phyloP scores from a whole-genome alignment of 92 coral and sea anemone species.

The Anthopleura xanthogrammica region DNA sequence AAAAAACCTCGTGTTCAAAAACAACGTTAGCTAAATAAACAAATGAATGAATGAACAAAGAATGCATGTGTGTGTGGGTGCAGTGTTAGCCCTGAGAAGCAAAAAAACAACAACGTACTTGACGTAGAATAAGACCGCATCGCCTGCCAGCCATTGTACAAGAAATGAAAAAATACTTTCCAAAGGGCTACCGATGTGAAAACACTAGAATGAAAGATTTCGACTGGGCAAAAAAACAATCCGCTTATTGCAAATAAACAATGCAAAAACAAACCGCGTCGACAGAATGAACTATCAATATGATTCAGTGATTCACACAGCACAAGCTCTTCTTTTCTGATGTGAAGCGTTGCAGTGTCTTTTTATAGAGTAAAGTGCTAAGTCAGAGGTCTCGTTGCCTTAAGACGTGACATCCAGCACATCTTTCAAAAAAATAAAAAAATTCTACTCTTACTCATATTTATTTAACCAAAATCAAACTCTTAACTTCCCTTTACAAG shows the following conservation, averaged over 20 bases:
- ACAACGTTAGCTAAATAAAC: background rate
- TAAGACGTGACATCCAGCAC: constrained; percentile 13
- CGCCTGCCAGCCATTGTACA: constrained; percentile 16
- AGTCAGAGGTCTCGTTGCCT: background rate
- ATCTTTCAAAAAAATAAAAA: background rate
- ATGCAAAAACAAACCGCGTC: too few relatives aligned
- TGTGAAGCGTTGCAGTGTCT: background rate
- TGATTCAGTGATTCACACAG: background rate
- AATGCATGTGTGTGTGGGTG: background rate
- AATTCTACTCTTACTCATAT: background rate
- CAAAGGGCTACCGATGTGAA: background rate
- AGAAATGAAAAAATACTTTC: background rate
- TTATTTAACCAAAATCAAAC: background rate
- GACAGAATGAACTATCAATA: background rate
- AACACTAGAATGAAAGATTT: background rate
- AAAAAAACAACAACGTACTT: constrained; percentile 7
- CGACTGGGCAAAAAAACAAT: background rate
- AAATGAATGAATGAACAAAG: background rate
- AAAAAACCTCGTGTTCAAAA: background rate
- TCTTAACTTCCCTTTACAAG: background rate
- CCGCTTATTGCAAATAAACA: background rate
- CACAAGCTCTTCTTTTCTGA: background rate
- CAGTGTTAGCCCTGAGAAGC: background rate
- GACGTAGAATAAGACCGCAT: constrained; percentile 28
- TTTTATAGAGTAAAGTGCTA: background rate